Evolutionary conservation across 2,113 vertebrate genomes (phyloP).

Genomic region (Cyphomyrus discorhynchus): DNA sequence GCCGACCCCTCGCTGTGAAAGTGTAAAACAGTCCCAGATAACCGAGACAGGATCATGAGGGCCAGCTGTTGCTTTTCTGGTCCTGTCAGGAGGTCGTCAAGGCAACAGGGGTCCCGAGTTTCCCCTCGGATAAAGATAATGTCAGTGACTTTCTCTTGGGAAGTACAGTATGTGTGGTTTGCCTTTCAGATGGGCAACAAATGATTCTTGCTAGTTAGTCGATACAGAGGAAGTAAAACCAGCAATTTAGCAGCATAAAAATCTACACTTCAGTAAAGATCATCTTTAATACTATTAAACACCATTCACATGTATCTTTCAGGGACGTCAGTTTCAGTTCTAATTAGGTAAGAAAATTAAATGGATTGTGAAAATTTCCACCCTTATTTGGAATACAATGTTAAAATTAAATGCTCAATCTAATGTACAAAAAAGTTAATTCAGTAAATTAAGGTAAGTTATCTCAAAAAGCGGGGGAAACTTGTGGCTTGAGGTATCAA

Average conservation of each 20-base stretch:
- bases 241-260: background rate
- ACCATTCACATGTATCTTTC: background rate
- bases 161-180: background rate
- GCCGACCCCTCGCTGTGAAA: conserved; percentile 28
- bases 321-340: background rate
- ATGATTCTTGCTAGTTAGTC: background rate
- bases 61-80: conserved; percentile 62
- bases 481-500: too few relatives aligned
- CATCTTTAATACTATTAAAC: background rate
- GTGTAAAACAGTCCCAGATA: conserved; percentile 25
- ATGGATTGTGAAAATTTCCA: background rate
- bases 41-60: conserved; percentile 18
- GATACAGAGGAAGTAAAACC: background rate
- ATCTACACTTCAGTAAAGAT: background rate
- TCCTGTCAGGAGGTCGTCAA: conserved; percentile 52
- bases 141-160: background rate
- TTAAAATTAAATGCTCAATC: too few relatives aligned
- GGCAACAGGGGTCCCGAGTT: conserved; percentile 14
- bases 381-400: background rate
- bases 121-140: background rate
- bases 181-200: background rate
- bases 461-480: background rate
- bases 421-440: background rate
- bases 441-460: background rate
- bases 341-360: background rate